Percentiles rank a stretch among this genome's conserved stretches.
Conservation (phyloP, 2,797 vertebrate species). For the Manis pentadactyla region DNA sequence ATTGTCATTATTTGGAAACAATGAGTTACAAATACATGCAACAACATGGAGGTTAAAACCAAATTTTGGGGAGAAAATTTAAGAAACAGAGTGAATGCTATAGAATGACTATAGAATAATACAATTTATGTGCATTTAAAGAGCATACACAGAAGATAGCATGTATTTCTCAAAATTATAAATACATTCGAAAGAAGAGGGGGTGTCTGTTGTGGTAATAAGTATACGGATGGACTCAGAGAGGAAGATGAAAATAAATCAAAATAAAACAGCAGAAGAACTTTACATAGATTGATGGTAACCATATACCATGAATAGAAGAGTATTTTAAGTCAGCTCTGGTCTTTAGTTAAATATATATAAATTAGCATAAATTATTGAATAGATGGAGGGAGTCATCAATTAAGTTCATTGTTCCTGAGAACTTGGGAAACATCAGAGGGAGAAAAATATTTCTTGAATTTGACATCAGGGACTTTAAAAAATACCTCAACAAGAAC, state of each 20-base stretch:
- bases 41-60: not conserved
- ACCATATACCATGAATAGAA: not conserved
- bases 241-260: not conserved
- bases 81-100: not conserved
- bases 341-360: not conserved
- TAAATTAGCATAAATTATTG: not conserved
- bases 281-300: not conserved
- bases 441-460: not conserved
- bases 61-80: not conserved
- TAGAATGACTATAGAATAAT: not conserved
- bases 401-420: not conserved
- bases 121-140: not conserved
- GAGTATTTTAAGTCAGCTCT: not conserved
- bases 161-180: conserved; percentile 10
- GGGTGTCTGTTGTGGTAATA: not conserved
- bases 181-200: not conserved
- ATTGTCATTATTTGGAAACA: not conserved
- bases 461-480: not conserved
- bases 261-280: not conserved
- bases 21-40: not conserved
- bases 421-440: not conserved
- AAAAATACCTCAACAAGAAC: not conserved
- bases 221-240: not conserved
- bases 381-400: not conserved
- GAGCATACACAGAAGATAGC: not conserved